Percentiles rank a stretch among this genome's conserved stretches.
Evolutionary conservation across 1,140 invertebrate species (phyloP).

Genomic region (Bradysia coprophila): DNA sequence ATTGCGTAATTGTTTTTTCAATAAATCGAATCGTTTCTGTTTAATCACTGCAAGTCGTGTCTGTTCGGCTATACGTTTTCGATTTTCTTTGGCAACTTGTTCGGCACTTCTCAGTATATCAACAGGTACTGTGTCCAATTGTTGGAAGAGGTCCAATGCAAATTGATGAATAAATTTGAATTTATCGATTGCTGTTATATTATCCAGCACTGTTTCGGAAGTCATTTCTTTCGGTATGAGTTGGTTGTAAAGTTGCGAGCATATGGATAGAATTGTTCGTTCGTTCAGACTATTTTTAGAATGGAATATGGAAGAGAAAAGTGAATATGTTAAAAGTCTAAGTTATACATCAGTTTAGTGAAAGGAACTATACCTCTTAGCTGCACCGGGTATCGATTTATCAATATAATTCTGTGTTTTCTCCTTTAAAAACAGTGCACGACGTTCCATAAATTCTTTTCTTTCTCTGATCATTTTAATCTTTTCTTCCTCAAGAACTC

Average conservation of each 20-base stretch:
- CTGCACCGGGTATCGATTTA: no score
- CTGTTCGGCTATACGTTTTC: background rate
- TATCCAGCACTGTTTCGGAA: background rate
- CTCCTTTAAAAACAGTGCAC: no score
- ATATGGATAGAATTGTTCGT: background rate
- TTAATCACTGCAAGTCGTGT: background rate
- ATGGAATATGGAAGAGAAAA: no score
- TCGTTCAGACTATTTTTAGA: background rate
- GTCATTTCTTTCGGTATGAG: background rate
- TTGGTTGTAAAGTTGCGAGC: background rate
- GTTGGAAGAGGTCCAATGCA: background rate
- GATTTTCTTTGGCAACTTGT: background rate
- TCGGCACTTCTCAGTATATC: background rate
- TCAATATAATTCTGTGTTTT: no score
- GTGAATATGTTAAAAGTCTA: background rate
- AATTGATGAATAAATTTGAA: background rate
- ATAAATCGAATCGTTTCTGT: background rate
- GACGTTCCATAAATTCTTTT: background rate
- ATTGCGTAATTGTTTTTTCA: background rate
- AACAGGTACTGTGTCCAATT: background rate
- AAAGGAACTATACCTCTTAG: no score
- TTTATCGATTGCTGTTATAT: background rate
- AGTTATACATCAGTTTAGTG: no score
- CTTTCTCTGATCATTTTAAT: no score
- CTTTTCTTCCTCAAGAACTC: no score